These are phyloP conservation scores for Synergus laeviventris DNA, from an alignment of 2,888 invertebrate genomes.

Conservation along the genomic window DNA sequence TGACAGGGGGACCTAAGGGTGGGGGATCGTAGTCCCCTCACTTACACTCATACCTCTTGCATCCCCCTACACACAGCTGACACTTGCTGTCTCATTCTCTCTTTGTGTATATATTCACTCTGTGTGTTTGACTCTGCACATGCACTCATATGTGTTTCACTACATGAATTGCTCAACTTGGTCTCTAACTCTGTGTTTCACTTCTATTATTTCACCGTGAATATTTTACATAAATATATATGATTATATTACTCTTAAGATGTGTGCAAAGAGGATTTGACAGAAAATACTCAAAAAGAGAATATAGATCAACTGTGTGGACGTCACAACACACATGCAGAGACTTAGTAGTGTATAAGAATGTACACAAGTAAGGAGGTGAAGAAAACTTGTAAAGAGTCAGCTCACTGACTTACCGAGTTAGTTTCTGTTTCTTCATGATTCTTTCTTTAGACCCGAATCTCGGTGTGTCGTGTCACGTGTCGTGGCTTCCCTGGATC, in stretches of 20 bases:
- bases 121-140: background rate
- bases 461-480: conserved; percentile 25
- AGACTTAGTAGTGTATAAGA: background rate
- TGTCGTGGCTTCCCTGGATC: conserved; percentile 21
- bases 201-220: background rate
- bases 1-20: conserved; percentile 4
- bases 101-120: background rate
- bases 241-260: background rate
- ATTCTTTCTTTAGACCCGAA: conserved; percentile 33
- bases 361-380: background rate
- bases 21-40: background rate
- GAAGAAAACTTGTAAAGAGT: conserved; percentile 22
- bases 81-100: conserved; percentile 27
- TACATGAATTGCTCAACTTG: background rate
- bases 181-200: background rate
- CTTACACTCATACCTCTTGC: background rate
- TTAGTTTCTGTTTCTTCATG: conserved; percentile 20
- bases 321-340: background rate
- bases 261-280: background rate
- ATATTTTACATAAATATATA: background rate
- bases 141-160: background rate
- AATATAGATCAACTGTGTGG: too few relatives aligned
- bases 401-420: conserved; percentile 24
- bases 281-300: background rate
- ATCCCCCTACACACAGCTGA: conserved; percentile 36